These are phyloP conservation scores for Lathamus discolor DNA, from an alignment of 2,113 vertebrate species.

Conservation along the genomic window DNA sequence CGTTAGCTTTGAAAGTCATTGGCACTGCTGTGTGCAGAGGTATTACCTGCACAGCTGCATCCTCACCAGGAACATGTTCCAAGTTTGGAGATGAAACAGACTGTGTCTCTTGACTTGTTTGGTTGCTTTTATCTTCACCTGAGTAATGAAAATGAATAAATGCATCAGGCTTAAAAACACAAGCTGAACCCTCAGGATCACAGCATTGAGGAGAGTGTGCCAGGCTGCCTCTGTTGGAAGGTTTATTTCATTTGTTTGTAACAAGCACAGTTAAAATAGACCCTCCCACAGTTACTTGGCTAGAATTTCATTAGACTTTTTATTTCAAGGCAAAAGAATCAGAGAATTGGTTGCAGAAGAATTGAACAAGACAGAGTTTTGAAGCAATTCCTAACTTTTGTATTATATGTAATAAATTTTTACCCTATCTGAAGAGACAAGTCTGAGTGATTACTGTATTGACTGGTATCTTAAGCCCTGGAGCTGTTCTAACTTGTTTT, in stretches of 20 bases:
- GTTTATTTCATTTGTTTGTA: not conserved
- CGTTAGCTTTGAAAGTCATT: not conserved
- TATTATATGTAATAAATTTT: not conserved
- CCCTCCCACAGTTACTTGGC: not conserved
- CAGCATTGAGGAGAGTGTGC: not conserved
- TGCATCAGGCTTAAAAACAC: not conserved
- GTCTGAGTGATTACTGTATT: not conserved
- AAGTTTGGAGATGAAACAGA: not conserved
- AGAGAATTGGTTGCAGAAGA: not conserved
- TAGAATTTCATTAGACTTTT: not conserved
- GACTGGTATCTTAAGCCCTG: not conserved
- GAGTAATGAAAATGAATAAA: not conserved
- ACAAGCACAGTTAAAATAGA: not conserved
- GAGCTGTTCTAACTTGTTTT: not conserved
- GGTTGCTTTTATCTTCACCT: slow-evolving; percentile 22
- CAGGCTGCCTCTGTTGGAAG: not conserved
- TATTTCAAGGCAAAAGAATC: not conserved
- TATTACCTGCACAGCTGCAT: slow-evolving; percentile 45
- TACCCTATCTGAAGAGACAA: not conserved
- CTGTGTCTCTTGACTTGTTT: not conserved
- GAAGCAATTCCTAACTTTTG: not conserved
- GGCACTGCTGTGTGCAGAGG: not conserved
- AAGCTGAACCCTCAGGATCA: not conserved
- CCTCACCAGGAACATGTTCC: not conserved
- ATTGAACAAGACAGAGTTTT: not conserved